These are phyloP conservation scores for Heterochromis multidens DNA, from an alignment of 2,113 vertebrate species.

Conservation along the genomic window DNA sequence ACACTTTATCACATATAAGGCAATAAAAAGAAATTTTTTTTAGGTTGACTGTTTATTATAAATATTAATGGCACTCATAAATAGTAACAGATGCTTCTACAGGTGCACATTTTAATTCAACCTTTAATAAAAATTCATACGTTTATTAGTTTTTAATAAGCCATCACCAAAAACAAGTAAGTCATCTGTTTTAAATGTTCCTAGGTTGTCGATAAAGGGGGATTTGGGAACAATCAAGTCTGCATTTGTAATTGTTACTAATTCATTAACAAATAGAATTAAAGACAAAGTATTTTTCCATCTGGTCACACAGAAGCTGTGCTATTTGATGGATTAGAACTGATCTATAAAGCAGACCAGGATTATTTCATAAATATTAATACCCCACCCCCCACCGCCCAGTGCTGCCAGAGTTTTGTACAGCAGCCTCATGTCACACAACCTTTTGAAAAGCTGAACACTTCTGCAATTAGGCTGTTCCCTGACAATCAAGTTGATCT, in stretches of 20 bases:
- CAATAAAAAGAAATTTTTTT: neutral
- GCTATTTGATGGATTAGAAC: neutral
- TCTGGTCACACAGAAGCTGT: neutral
- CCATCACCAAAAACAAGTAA: neutral
- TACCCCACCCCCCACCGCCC: no score
- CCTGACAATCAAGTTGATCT: neutral
- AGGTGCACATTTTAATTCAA: neutral
- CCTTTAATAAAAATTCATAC: neutral
- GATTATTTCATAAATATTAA: no score
- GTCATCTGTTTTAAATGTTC: neutral
- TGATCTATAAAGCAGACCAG: neutral
- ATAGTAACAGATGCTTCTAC: neutral
- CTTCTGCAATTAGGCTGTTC: neutral
- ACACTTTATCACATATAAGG: neutral
- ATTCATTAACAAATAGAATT: neutral
- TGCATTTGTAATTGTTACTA: neutral
- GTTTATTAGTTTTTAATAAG: neutral
- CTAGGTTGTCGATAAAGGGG: neutral
- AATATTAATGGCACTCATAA: neutral
- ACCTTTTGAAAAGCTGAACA: neutral
- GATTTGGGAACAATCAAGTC: neutral
- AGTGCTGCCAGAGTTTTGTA: neutral
- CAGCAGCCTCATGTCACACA: neutral
- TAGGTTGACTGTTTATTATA: neutral
- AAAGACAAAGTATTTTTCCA: neutral